Evolutionary conservation across 2,113 vertebrate species (phyloP).

Genomic region (Cardinalis cardinalis): DNA sequence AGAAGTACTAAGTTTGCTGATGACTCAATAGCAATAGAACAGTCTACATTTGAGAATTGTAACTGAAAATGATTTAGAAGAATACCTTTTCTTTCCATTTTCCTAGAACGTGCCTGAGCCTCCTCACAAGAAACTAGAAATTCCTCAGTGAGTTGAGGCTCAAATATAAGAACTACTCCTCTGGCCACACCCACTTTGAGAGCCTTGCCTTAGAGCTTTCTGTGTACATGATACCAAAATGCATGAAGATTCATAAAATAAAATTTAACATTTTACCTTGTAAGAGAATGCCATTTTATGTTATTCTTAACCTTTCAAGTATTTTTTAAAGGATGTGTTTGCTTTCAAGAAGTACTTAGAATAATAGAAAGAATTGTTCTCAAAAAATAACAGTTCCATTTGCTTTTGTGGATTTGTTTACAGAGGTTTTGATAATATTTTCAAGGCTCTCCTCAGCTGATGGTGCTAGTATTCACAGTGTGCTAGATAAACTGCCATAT

Average conservation of each 20-base stretch:
- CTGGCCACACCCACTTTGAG: not conserved
- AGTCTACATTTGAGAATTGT: not conserved
- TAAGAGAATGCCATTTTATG: not conserved
- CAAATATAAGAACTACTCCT: not conserved
- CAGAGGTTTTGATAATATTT: not conserved
- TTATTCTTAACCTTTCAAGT: not conserved
- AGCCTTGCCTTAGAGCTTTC: not conserved
- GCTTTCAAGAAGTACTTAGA: not conserved
- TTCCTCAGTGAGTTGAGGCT: not conserved
- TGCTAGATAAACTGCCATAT: not conserved
- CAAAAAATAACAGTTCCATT: not conserved
- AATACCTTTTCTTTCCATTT: conserved; percentile 1
- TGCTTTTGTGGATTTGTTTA: not conserved
- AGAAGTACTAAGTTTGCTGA: not conserved
- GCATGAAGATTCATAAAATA: not conserved
- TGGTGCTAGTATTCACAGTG: not conserved
- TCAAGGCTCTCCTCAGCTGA: conserved; percentile 6
- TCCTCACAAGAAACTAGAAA: not conserved
- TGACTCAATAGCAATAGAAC: not conserved
- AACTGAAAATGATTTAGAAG: not conserved
- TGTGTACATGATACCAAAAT: not conserved
- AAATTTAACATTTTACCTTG: not conserved
- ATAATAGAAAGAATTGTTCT: not conserved
- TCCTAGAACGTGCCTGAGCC: not conserved
- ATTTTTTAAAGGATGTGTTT: not conserved